Evolutionary conservation across 2,797 vertebrate species (phyloP).

Genomic region (Meda fulgida): DNA sequence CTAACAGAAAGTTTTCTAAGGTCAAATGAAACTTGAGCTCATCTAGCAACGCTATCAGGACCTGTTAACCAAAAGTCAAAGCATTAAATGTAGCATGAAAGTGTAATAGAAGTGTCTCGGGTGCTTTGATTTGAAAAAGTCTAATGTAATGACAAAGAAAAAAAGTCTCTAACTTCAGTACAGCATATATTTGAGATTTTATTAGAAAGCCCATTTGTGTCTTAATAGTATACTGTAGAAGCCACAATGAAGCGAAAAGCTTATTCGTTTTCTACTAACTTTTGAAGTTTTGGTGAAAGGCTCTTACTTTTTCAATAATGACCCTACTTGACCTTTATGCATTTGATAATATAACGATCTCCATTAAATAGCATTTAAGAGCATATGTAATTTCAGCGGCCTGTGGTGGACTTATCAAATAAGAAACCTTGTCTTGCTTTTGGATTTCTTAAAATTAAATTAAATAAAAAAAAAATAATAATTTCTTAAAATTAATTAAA

Average conservation of each 20-base stretch:
- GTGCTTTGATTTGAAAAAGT: slow-evolving; percentile 5
- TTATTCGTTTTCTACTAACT: neutral
- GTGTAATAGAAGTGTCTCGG: neutral
- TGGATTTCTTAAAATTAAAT: too few relatives aligned
- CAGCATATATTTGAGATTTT: neutral
- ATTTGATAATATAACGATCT: slow-evolving; percentile 33
- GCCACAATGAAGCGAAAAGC: neutral
- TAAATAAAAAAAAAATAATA: too few relatives aligned
- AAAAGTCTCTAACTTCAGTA: neutral
- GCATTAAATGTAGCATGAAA: slow-evolving; percentile 17
- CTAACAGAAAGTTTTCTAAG: neutral
- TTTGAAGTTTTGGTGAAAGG: neutral
- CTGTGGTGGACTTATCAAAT: neutral
- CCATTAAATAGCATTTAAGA: slow-evolving; percentile 22
- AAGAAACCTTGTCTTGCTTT: neutral
- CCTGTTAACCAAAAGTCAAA: slow-evolving; percentile 19
- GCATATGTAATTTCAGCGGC: neutral
- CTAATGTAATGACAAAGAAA: neutral
- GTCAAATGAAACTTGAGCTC: slow-evolving; percentile 4
- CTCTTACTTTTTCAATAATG: neutral
- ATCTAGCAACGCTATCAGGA: neutral
- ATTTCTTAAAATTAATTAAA: too few relatives aligned
- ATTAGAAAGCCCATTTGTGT: neutral
- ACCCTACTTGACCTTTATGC: neutral
- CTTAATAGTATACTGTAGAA: neutral